Evolutionary conservation across 2,113 vertebrate genomes (phyloP).

Genomic region (Helogale parvula): DNA sequence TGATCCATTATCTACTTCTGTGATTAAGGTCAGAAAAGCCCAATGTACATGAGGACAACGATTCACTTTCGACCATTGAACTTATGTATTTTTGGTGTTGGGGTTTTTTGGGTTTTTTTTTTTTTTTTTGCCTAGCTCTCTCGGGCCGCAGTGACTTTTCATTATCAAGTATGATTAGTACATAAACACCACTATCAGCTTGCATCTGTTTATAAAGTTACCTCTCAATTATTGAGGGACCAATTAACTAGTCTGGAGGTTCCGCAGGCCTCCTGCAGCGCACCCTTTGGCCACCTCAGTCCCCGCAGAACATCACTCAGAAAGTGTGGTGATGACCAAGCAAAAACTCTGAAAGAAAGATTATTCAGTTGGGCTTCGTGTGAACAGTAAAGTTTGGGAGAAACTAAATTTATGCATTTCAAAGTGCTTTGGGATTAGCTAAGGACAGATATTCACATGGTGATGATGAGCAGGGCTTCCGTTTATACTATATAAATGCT

Average conservation of each 20-base stretch:
- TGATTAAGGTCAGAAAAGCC: slow-evolving; percentile 44
- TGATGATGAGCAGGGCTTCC: neutral
- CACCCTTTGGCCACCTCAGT: slow-evolving; percentile 13
- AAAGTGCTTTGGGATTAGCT: neutral
- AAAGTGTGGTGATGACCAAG: neutral
- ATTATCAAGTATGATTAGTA: slow-evolving; percentile 40
- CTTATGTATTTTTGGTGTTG: neutral
- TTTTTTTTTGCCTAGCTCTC: neutral
- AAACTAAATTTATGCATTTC: slow-evolving; percentile 28
- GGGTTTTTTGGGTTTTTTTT: too few relatives aligned
- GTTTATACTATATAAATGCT: slow-evolving; percentile 39
- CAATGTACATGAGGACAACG: neutral
- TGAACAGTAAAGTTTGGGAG: neutral
- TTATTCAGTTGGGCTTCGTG: neutral
- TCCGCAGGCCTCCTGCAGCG: neutral
- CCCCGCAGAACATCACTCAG: neutral
- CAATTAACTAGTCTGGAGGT: neutral
- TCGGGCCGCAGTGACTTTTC: slow-evolving; percentile 36
- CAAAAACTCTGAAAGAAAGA: slow-evolving; percentile 12
- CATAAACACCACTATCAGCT: slow-evolving; percentile 39
- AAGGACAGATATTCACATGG: neutral
- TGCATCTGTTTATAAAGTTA: slow-evolving; percentile 46
- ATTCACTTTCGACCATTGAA: slow-evolving; percentile 42
- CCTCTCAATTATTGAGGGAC: slow-evolving; percentile 22
- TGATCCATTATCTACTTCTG: neutral